Conservation (phyloP, 1,140 invertebrate genomes). For the Drosophila busckii region DNA sequence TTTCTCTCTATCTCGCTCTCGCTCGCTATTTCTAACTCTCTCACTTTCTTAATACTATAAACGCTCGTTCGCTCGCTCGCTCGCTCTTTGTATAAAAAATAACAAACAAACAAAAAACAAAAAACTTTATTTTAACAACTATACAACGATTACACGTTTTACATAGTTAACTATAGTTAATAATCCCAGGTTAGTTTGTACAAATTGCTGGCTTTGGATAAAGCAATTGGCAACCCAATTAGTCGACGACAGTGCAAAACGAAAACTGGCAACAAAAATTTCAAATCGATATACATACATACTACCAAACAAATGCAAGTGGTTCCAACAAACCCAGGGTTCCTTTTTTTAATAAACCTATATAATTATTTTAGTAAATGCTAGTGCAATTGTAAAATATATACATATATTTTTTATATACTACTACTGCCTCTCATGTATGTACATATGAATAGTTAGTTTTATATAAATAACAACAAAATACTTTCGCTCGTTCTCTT, state of each 20-base stretch:
- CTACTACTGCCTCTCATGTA: slow-evolving; percentile 54
- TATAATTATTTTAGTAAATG: slow-evolving; percentile 34
- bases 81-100: slow-evolving; percentile 22
- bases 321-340: slow-evolving; percentile 66
- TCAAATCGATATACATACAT: slow-evolving; percentile 9
- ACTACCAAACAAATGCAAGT: slow-evolving; percentile 44
- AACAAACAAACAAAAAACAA: too few species aligned
- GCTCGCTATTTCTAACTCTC: slow-evolving; percentile 54
- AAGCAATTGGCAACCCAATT: slow-evolving; percentile 39
- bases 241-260: slow-evolving; percentile 12
- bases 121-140: slow-evolving; percentile 33
- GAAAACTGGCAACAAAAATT: slow-evolving; percentile 40
- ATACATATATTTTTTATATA: slow-evolving; percentile 17
- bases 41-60: slow-evolving; percentile 49
- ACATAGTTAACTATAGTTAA: slow-evolving; percentile 15
- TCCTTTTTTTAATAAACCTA: slow-evolving; percentile 22
- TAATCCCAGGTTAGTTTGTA: slow-evolving; percentile 44
- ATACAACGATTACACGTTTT: slow-evolving; percentile 29
- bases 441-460: too few species aligned
- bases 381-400: slow-evolving; percentile 53
- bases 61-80: slow-evolving; percentile 37
- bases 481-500: slow-evolving; percentile 38
- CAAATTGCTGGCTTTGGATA: slow-evolving; percentile 40
- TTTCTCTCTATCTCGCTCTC: slow-evolving; percentile 44
- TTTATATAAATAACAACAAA: slow-evolving; percentile 31